phyloP scores from a whole-genome alignment of 2,888 invertebrate genomes.

The Anaspis maculata region DNA sequence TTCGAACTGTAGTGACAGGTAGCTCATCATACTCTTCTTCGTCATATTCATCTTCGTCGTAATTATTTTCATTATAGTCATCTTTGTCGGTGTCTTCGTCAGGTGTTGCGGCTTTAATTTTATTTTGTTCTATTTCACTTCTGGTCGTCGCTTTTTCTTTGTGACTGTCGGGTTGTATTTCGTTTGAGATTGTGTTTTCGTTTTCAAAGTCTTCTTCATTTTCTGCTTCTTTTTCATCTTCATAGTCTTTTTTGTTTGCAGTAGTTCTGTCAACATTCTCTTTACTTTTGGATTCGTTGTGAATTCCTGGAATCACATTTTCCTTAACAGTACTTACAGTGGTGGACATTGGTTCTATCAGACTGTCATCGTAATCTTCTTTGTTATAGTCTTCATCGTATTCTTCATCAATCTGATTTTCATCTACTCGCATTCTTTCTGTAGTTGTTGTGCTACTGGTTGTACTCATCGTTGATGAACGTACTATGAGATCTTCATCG shows the following conservation, averaged over 20 bases:
- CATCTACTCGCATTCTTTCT: not conserved
- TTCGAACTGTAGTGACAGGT: no score
- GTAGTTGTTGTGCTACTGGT: no score
- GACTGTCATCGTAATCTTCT: no score
- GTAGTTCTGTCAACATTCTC: no score
- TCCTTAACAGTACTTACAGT: no score
- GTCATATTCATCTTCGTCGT: conserved; percentile 18
- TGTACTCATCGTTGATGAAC: no score
- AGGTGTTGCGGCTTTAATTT: not conserved
- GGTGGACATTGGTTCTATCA: no score
- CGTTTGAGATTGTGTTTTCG: conserved; percentile 3
- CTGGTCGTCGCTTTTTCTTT: not conserved
- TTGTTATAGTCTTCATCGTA: conserved; percentile 4
- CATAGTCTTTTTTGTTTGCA: conserved; percentile 9
- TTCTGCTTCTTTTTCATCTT: conserved; percentile 7
- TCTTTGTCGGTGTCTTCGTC: conserved; percentile 9
- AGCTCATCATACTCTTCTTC: conserved; percentile 11
- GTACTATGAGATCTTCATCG: no score
- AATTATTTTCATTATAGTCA: conserved; percentile 12
- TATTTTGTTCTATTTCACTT: not conserved
- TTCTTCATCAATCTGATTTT: conserved; percentile 3
- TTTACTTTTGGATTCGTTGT: no score
- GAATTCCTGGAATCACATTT: no score
- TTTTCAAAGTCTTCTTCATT: conserved; percentile 7
- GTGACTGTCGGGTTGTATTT: conserved; percentile 5